Base-by-base conservation (phyloP, 2,113 vertebrate genomes). In the Furnarius figulus region DNA sequence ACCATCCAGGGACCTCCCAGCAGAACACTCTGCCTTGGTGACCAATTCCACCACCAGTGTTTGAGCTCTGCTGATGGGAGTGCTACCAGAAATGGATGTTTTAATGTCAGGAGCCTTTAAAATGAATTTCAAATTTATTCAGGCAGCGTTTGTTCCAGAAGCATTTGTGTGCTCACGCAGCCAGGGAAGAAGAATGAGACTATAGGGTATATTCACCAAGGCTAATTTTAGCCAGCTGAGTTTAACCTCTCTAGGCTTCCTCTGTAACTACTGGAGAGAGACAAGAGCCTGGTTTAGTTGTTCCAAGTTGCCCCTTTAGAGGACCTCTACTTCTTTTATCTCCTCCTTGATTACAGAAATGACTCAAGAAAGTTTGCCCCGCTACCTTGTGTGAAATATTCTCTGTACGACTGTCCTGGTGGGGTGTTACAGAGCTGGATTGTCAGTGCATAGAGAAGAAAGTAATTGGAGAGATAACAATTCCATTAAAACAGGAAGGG, bases 201-300 rank as follows among this genome's bases (percentile, higher is more conserved):
- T 77, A 58, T 30, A 27, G 63, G 62, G 62, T 62, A 27, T 49
- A 27, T 75, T 85, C 85, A 67, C 50, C 67, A 55, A 65, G 27
- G 31, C 35, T 92, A 15, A 93, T 89, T 95, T 92, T 73, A 88
- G 53, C 86, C 73, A 76, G 50, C 49, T 78, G 73, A 72, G 35
- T 90, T 95, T 77, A 59, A 71, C 67, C 68, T 87, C 67, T 52
- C 47, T 75, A 39, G 52, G 52, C 39, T 90, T 95, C 70, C 65
- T 89, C 80, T 75, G n/a, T 47, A 58, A 33, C 68, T 84, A 20
- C 73, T 78, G 67, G 39, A 55, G 70, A 89, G 78, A 58, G 37
- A 61, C 3, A 1, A 40, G 39, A 91, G 65, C 47, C 27, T 56
- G 50, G 33, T 87, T 75, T 55, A 87, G 81, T 84, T 90, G 27